Evolutionary conservation across 2,888 invertebrate species (phyloP), one percentile per base, ranked within the genome.

Genomic region (Trisateles emortualis): DNA sequence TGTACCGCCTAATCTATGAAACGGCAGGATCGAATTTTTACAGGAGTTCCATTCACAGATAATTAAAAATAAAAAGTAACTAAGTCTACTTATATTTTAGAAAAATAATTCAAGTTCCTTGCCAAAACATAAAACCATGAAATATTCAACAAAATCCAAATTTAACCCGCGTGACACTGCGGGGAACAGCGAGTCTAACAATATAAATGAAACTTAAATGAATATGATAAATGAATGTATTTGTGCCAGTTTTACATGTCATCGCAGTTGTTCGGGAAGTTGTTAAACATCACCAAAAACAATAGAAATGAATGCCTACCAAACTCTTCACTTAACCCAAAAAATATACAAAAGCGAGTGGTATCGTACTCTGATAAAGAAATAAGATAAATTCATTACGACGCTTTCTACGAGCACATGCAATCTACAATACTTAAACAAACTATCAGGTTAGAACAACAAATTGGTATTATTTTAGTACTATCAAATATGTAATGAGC

Each of bases 401-500:
- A 13, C 26, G 8, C 17, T 36, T 19, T 36, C 17, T 13, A 16
- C 33, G 3, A 8, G 16, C 35, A 5, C 16, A 14, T 35, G 9
- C 9, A 16, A 26, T 11, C 39, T 39, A 24, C 10, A 13, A 46
- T 61, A 54, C 38, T 50, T 66, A 48, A 45, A 49, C 3, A 43
- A 14, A 14, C 50, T 39, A 48, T 52, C 46, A 46, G 16, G 35
- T 35, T 52, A 64, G 49, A 48, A 48, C 41, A 51, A 48, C 30
- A 54, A 59, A 51, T 55, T 58, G 45, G 33, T 60, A 59, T 62
- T 35, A 47, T 66, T 67, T 64, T 61, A 47, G 41, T 56, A 32
- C 49, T 52, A 59, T 58, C 38, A 64, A 58, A 47, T 59, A 59
- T 55, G 35, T 62, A 64, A 59, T 72, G 51, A 55, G 59, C 36